These are phyloP conservation scores for Heliconius sara DNA, from an alignment of 2,888 invertebrate species.

Conservation along the genomic window DNA sequence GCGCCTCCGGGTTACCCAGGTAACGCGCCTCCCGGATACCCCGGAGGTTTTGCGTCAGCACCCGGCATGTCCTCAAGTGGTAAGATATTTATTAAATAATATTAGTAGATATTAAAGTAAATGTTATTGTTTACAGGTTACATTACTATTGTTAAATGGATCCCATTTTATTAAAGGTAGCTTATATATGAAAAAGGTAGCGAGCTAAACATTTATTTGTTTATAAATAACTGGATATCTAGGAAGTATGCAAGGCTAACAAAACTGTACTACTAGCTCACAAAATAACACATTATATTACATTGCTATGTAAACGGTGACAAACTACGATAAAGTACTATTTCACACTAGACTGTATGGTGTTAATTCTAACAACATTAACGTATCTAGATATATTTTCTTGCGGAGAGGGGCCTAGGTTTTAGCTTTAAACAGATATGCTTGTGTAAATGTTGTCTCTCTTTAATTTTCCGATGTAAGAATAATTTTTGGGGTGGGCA, in stretches of 20 bases:
- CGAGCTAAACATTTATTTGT: neutral
- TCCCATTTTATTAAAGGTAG: slow-evolving; percentile 30
- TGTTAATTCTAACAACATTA: neutral
- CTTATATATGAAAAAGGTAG: neutral
- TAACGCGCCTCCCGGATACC: slow-evolving; percentile 58
- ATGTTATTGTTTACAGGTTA: slow-evolving; percentile 40
- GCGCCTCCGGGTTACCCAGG: slow-evolving; percentile 52
- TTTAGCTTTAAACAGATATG: too few relatives aligned
- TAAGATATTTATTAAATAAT: slow-evolving; percentile 53
- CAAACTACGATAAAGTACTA: neutral
- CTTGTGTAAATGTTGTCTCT: too few relatives aligned
- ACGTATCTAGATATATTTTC: too few relatives aligned
- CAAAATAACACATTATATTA: neutral
- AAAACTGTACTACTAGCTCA: neutral
- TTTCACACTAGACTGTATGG: neutral
- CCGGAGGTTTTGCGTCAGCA: slow-evolving; percentile 56
- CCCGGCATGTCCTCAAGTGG: slow-evolving; percentile 69
- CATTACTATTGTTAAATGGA: slow-evolving; percentile 36
- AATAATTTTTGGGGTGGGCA: too few relatives aligned
- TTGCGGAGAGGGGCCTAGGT: too few relatives aligned
- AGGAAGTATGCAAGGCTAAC: neutral
- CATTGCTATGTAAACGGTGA: neutral
- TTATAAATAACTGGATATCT: too few relatives aligned
- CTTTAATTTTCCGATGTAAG: too few relatives aligned
- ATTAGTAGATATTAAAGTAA: slow-evolving; percentile 30